Evolutionary conservation across 2,797 vertebrate genomes (phyloP), one percentile per base, ranked within the genome.

Genomic region (Rhinogobio ventralis): DNA sequence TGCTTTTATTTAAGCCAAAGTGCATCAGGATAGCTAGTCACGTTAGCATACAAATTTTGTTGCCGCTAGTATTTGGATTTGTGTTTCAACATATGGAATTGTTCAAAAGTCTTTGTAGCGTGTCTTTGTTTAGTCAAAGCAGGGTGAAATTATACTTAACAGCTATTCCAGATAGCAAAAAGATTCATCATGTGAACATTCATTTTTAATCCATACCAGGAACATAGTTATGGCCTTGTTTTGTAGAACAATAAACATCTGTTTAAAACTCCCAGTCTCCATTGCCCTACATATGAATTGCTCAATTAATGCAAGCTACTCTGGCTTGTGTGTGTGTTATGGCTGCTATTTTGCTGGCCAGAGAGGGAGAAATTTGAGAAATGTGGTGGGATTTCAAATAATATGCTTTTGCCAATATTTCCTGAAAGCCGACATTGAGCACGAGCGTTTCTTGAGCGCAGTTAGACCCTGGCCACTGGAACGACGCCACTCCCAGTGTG

Each of bases 391-490:
- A 92, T 92, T 90, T 89, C 90, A 93, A 93, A 95, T 93, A 93
- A 94, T 93, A 91, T 89, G 87, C 90, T 90, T 89, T 91, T 94
- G 94, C 93, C 93, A 95, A 93, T 93, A 93, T 94, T 94, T 91
- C 91, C 93, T 95, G 94, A 96, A 95, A 94, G 92, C 92, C 93
- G 91, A 94, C 94, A 95, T 95, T 95, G 90, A 95, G 90, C 89
- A 33, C 79, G 85, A 93, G 91, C 89, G 42, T 84, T 82, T 86
- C 81, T 84, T 86, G 69, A 84, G 78, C 82, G 67, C 75, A 85
- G 75, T 86, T 78, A 86, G 75, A 82, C 69, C 79, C 76, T 28
- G 72, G 71, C 66, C 78, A 71, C 68, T 85, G 85, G 83, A 87
- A 62, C 4, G 33, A 88, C 86, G 90, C 92, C 88, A 89, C 87